These are phyloP conservation scores for Nothocercus nigrocapillus DNA, from an alignment of 2,113 vertebrate species.

Conservation along the genomic window DNA sequence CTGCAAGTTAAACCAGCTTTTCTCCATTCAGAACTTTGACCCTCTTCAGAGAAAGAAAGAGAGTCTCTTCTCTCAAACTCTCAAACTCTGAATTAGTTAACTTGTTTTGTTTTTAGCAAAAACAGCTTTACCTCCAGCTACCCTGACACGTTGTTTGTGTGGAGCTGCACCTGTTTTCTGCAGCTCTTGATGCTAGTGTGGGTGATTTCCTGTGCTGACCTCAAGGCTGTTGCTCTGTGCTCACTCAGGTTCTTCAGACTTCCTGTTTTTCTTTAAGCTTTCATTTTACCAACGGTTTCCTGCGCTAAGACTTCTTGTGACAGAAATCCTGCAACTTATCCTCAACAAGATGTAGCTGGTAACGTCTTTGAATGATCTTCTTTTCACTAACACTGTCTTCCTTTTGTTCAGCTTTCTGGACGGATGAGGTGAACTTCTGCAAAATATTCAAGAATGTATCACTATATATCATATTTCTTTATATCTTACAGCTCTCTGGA, in stretches of 20 bases:
- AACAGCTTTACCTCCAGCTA: background rate
- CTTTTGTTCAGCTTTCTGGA: background rate
- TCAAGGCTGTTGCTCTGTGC: background rate
- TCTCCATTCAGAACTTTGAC: rapidly evolving
- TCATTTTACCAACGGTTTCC: background rate
- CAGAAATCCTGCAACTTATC: rapidly evolving
- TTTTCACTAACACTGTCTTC: background rate
- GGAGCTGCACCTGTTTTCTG: background rate
- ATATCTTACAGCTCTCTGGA: background rate
- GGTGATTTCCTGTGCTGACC: background rate
- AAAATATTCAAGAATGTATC: background rate
- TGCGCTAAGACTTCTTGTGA: rapidly evolving
- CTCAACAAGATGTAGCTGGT: background rate
- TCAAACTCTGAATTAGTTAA: background rate
- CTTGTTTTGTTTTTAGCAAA: background rate
- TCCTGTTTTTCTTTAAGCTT: slow-evolving; percentile 38
- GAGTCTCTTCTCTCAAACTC: too few species aligned
- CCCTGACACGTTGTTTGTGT: rapidly evolving
- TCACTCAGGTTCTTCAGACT: background rate
- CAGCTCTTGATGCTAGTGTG: rapidly evolving
- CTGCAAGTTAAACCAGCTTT: background rate
- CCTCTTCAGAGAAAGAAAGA: background rate
- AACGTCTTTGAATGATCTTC: background rate
- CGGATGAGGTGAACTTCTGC: background rate
- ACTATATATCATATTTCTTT: background rate